phyloP scores from a whole-genome alignment of 2,797 vertebrate species.

The Tapirus indicus region DNA sequence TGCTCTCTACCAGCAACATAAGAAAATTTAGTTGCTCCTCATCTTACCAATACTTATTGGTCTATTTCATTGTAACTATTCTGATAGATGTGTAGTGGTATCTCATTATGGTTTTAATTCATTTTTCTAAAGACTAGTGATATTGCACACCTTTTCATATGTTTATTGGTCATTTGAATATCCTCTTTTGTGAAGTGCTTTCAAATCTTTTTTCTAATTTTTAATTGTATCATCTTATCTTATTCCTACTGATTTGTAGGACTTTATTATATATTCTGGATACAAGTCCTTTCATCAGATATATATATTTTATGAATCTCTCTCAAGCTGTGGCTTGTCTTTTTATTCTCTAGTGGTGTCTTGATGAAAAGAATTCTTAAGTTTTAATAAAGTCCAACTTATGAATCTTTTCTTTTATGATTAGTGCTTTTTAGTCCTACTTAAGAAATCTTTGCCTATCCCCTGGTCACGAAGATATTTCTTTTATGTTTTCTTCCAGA shows the following conservation, averaged over 20 bases:
- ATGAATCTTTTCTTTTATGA: background rate
- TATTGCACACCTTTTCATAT: background rate
- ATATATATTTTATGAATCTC: background rate
- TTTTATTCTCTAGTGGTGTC: background rate
- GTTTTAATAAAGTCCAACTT: background rate
- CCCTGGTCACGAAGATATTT: background rate
- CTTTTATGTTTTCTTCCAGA: background rate
- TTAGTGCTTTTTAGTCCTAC: background rate
- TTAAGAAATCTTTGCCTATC: background rate
- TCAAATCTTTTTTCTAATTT: background rate
- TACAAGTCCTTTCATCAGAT: background rate
- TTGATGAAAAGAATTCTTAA: background rate
- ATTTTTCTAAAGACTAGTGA: slow-evolving; percentile 7
- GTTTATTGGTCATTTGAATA: background rate
- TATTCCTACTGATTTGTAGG: background rate
- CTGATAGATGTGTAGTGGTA: background rate
- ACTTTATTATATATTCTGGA: background rate
- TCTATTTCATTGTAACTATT: background rate
- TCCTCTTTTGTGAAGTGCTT: background rate
- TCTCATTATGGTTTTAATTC: background rate
- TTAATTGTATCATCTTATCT: background rate
- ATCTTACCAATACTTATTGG: background rate
- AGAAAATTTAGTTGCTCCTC: background rate
- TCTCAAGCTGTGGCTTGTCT: background rate
- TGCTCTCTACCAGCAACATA: background rate